These are phyloP conservation scores for Tarsius wallacei DNA, from an alignment of 2,797 vertebrate species.

Conservation along the genomic window DNA sequence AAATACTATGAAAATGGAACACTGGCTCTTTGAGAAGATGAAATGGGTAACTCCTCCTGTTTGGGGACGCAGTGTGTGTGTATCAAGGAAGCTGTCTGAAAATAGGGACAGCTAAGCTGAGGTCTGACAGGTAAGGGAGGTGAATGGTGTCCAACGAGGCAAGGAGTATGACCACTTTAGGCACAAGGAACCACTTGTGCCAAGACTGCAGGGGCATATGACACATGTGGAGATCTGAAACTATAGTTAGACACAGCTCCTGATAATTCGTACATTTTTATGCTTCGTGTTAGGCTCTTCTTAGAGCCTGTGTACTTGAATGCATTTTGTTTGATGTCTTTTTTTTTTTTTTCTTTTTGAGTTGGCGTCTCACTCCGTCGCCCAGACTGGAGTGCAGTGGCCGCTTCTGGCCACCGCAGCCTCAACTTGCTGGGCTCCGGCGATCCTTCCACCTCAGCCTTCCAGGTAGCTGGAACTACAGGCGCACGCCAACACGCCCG, in stretches of 20 bases:
- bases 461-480: too few species aligned
- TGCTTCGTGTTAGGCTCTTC: background rate
- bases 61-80: background rate
- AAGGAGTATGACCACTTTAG: background rate
- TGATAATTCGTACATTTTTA: background rate
- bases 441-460: too few species aligned
- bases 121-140: background rate
- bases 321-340: background rate
- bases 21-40: slow-evolving; percentile 14
- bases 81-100: background rate
- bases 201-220: background rate
- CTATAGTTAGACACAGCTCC: background rate
- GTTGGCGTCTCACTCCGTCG: too few species aligned
- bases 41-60: background rate
- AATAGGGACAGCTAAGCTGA: background rate
- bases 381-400: too few species aligned
- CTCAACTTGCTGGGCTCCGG: too few species aligned
- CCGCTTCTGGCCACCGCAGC: too few species aligned
- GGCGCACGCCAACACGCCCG: too few species aligned
- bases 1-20: background rate
- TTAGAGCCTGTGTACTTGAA: background rate
- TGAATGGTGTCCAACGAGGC: background rate
- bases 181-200: background rate
- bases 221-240: background rate
- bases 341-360: too few species aligned